Percentiles rank a stretch among this genome's conserved stretches.
These are phyloP conservation scores for Pseudomyrmex cubaensis DNA, from an alignment of 1,140 invertebrate genomes.

Conservation along the genomic window DNA sequence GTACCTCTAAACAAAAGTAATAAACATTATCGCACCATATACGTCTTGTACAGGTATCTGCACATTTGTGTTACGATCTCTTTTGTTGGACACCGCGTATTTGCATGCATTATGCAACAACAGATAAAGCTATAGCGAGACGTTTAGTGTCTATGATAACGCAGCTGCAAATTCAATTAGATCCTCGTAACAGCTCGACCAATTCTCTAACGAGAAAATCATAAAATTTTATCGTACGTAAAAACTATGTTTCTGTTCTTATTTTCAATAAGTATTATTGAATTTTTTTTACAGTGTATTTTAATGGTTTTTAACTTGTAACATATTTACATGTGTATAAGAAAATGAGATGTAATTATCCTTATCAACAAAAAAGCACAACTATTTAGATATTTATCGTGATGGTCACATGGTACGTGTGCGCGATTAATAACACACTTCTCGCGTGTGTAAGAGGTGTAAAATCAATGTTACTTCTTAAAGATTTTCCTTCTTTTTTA, in stretches of 20 bases:
- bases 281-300: neutral
- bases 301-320: too few species aligned
- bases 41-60: conserved; percentile 1
- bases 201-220: neutral
- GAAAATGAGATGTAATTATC: too few species aligned
- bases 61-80: neutral
- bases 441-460: too few species aligned
- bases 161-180: conserved; percentile 66
- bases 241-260: neutral
- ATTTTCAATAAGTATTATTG: neutral
- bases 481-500: too few species aligned
- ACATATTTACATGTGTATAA: too few species aligned
- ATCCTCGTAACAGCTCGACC: conserved; percentile 7
- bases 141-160: conserved; percentile 35
- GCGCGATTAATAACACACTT: too few species aligned
- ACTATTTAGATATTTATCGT: too few species aligned
- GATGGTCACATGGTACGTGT: too few species aligned
- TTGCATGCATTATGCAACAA: conserved; percentile 56
- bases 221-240: neutral
- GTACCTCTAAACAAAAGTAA: neutral
- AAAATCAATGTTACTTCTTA: too few species aligned
- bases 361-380: too few species aligned
- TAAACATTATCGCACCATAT: neutral
- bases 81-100: neutral
- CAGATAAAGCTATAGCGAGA: conserved; percentile 35